Base-by-base conservation (phyloP, 2,888 invertebrate species). In the Patella caerulea region DNA sequence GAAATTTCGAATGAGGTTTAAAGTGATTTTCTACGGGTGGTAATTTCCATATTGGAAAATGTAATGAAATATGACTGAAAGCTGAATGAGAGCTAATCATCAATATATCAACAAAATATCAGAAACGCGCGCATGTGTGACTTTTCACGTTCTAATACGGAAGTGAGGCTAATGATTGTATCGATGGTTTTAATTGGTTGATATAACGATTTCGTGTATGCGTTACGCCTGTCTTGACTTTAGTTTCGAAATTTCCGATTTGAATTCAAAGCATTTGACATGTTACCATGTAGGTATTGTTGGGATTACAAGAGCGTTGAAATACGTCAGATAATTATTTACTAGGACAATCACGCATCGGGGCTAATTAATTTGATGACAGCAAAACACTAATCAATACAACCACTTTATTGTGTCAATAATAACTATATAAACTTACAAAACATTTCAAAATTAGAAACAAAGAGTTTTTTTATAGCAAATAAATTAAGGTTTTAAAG, bases 141-240 rank as follows among this genome's bases (percentile, higher is more conserved):
- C 78, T 72, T 29, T 53, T 74, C 74, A 74, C 72, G 75, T 24
- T 74, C 71, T 72, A 59, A 14, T 24, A 53, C 78, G 78, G 78
- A 78, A 78, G 78, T 65, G 75, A 71, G 74, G 78, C 78, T 78
- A 78, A 78, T 75, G 78, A 78, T 71, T 53, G 74, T 74, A 78
- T 78, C 78, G 75, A 72, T 70, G 78, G 72, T 65, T 74, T 72
- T 78, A 78, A 78, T 78, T 78, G 78, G 75, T 72, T 29, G 53
- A 78, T 65, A 78, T 74, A 71, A 78, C 78, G 69, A 59, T 75
- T 72, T 78, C 78, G 72, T 78, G 78, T 78, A 71, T 59, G 53
- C 75, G 71, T 78, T 54, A 72, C 74, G 71, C 65, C 59, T 72
- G 75, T 78, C 78, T 71, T 45, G 74, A 72, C 75, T 7, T 53